A percentile compares a stretch with the other conserved stretches of the same genome.
phyloP scores from a whole-genome alignment of 2,888 invertebrate genomes.

The Bhutanitis thaidina region DNA sequence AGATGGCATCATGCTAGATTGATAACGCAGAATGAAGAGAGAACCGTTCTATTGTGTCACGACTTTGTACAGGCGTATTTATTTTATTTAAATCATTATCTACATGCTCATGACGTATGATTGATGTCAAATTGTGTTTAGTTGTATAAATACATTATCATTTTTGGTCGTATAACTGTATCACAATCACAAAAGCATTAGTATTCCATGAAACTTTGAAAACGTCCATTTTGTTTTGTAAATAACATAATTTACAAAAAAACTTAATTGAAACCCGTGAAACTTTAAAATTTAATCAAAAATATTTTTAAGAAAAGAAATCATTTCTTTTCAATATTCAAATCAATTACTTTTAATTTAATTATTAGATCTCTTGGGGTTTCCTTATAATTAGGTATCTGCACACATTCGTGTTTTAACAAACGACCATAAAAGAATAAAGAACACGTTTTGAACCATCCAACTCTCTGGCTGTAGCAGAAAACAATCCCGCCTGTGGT shows the following conservation, averaged over 20 bases:
- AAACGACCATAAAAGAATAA: conserved; percentile 55
- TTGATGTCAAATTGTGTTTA: conserved; percentile 19
- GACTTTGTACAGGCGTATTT: conserved; percentile 32
- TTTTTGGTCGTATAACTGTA: not conserved
- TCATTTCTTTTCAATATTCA: no score
- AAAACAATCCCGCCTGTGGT: conserved; percentile 73
- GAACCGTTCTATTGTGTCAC: conserved; percentile 58
- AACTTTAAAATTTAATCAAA: no score
- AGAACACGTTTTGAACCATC: conserved; percentile 56
- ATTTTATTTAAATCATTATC: conserved; percentile 28
- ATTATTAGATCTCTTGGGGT: no score
- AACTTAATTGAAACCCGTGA: no score
- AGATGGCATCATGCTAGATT: conserved; percentile 78
- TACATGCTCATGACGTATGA: conserved; percentile 4
- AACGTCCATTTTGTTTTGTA: no score
- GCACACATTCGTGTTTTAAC: conserved; percentile 28
- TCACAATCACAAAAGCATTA: not conserved
- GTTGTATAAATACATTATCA: not conserved
- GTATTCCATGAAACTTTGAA: no score
- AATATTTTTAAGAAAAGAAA: no score
- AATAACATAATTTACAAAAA: no score
- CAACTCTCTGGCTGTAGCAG: conserved; percentile 59
- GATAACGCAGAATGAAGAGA: conserved; percentile 70
- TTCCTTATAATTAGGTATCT: no score
- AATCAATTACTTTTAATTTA: no score